Evolutionary conservation across 2,113 vertebrate species (phyloP), one percentile per base, ranked within the genome.

Genomic region (Silurus meridionalis): DNA sequence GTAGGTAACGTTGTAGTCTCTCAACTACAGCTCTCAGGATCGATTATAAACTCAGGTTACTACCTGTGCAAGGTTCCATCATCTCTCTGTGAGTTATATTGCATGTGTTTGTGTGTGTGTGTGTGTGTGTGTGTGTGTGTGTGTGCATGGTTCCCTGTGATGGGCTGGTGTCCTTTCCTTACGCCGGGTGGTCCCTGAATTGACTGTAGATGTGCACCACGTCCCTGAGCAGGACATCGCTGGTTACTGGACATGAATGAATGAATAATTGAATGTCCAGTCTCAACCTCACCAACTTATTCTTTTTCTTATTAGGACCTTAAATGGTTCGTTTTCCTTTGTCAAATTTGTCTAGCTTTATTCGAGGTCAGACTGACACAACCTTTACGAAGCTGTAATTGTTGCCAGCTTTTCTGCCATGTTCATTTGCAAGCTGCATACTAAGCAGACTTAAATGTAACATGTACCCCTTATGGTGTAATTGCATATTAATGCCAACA

Each of bases 291-390:
- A 48, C 48, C 6, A 15, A 57, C n/a, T 4, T 52, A n/a, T 66
- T 60, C 15, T 83, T 9, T 17, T n/a, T 55, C 52, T 2, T 37
- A 37, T 63, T 19, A 23, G 19, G 48, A 25, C 63, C 23, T 52
- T 75, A 83, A 72, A 71, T 83, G 37, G 10, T 74, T 83, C 6
- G 28, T 61, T 63, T 63, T 77, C 69, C 75, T 17, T 52, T 52
- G 10, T 19, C 57, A 37, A 2, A 37, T 55, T 74, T 85, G 17
- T 63, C 46, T 72, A 48, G 28, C 28, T 19, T 48, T 72, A 72
- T 48, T 37, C 46, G 6, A 19, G 17, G 8, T 63, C 71, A 64
- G 4, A 50, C 1, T 52, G 13, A 28, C 71, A 77, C 57, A 64
- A 8, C 13, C 1, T 15, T 57, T 37, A 53, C 72, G 55, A 60